Percentiles rank a stretch among this genome's conserved stretches.
phyloP scores from a whole-genome alignment of 2,888 invertebrate genomes.

The Mythimna ferrago region DNA sequence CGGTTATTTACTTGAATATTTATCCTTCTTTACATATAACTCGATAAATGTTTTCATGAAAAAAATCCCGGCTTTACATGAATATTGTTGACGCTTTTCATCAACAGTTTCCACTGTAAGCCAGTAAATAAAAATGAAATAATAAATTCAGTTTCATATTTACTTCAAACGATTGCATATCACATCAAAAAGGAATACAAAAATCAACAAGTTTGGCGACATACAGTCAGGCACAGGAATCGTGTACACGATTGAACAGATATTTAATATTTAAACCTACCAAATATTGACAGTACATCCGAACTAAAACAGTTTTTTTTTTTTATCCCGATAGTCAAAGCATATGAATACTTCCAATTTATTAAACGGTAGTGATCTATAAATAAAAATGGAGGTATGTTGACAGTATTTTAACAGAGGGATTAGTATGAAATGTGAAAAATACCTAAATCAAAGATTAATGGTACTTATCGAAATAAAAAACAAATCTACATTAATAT shows the following conservation, averaged over 20 bases:
- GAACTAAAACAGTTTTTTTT: slow-evolving; percentile 28
- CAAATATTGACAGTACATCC: slow-evolving; percentile 44
- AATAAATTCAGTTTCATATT: slow-evolving; percentile 71
- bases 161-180: slow-evolving; percentile 69
- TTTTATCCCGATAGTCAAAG: neutral
- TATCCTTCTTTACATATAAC: slow-evolving; percentile 22
- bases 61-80: slow-evolving; percentile 38
- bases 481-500: neutral
- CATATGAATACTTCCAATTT: slow-evolving; percentile 14
- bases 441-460: neutral
- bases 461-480: neutral
- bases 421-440: slow-evolving; percentile 9
- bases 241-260: slow-evolving; percentile 34
- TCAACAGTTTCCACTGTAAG: slow-evolving; percentile 26
- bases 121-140: slow-evolving; percentile 62
- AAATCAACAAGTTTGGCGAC: slow-evolving; percentile 68
- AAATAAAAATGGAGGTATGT: slow-evolving; percentile 20
- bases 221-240: slow-evolving; percentile 33
- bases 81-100: slow-evolving; percentile 31
- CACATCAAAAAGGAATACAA: slow-evolving; percentile 67
- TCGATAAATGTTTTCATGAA: slow-evolving; percentile 24
- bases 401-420: neutral
- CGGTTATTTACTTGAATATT: slow-evolving; percentile 8
- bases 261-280: slow-evolving; percentile 53
- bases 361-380: slow-evolving; percentile 3